Evolutionary conservation across 2,888 invertebrate species (phyloP), one percentile per base, ranked within the genome.

Genomic region (Zaprionus lineosus): DNA sequence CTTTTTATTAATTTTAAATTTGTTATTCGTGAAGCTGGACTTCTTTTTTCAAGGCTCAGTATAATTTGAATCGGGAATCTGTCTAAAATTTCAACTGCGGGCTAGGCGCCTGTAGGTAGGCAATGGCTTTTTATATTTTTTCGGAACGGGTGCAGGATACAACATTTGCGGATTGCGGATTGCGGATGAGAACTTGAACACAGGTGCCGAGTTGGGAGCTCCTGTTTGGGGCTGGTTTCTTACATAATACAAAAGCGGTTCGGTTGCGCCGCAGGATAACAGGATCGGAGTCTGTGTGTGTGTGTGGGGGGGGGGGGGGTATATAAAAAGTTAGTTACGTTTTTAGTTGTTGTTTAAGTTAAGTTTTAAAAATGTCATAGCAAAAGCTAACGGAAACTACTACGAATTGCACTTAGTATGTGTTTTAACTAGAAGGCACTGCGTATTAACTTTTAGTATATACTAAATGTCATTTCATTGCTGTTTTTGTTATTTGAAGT

Each of bases 321-420:
- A n/a, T n/a, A 26, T 19, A 14, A 3, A 44, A 52, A 11, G 9
- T 29, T 52, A 8, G n/a, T 14, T n/a, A n/a, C n/a, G n/a, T n/a
- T n/a, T n/a, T n/a, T n/a, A n/a, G n/a, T n/a, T n/a, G n/a, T n/a
- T n/a, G n/a, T 24, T 3, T 2, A 4, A 24, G 24, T 24, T 2
- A 41, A 28, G 15, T 26, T 31, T 28, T 2, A 8, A 58, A 37
- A 39, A 19, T 43, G 7, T 37, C 26, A 66, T 68, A 74, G 77
- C 76, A 71, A 77, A 78, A 82, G 78, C 82, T 72, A 62, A 63
- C 61, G 65, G 36, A 55, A n/a, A 56, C 73, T 73, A 75, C 51
- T 26, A 34, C 8, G 11, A 12, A 31, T 62, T 53, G 69, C 72
- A 67, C 53, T 48, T 31, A 31, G 26, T 44, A 50, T 24, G 21